A percentile compares a stretch with the other conserved stretches of the same genome.
Evolutionary conservation across 2,888 invertebrate species (phyloP).

Genomic region (Adineta ricciae): DNA sequence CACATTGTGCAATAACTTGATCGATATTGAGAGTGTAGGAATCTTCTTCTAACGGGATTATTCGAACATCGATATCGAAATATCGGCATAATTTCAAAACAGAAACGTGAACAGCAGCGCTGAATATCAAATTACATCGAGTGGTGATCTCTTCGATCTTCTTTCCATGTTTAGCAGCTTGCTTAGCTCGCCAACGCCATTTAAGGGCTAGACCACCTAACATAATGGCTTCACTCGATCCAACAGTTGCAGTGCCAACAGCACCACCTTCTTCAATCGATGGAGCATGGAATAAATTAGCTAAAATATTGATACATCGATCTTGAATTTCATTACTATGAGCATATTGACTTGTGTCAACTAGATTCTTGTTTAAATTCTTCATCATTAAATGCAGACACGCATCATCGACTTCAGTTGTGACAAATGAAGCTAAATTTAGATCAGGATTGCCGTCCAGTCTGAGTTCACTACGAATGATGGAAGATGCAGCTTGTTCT

Average conservation of each 20-base stretch:
- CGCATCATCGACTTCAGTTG: neutral
- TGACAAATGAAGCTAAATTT: neutral
- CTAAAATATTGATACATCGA: slow-evolving; percentile 7
- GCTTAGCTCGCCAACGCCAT: neutral
- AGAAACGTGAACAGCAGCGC: neutral
- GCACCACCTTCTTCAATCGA: neutral
- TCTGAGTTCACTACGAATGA: neutral
- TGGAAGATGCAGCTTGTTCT: neutral
- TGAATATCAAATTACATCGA: neutral
- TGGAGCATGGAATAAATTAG: neutral
- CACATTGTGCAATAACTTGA: neutral
- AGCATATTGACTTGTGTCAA: neutral
- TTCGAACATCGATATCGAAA: neutral
- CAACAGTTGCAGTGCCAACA: neutral
- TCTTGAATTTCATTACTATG: slow-evolving; percentile 7
- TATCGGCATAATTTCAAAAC: neutral
- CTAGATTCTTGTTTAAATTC: slow-evolving; percentile 2
- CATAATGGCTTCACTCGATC: neutral
- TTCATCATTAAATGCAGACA: neutral
- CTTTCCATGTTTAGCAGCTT: neutral
- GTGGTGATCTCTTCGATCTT: neutral
- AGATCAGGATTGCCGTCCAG: neutral
- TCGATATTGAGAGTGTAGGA: neutral
- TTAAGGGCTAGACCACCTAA: neutral
- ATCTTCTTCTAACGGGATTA: neutral